A percentile compares a stretch with the other conserved stretches of the same genome.
phyloP scores from a whole-genome alignment of 2,113 vertebrate species.

The Pitta sordida region DNA sequence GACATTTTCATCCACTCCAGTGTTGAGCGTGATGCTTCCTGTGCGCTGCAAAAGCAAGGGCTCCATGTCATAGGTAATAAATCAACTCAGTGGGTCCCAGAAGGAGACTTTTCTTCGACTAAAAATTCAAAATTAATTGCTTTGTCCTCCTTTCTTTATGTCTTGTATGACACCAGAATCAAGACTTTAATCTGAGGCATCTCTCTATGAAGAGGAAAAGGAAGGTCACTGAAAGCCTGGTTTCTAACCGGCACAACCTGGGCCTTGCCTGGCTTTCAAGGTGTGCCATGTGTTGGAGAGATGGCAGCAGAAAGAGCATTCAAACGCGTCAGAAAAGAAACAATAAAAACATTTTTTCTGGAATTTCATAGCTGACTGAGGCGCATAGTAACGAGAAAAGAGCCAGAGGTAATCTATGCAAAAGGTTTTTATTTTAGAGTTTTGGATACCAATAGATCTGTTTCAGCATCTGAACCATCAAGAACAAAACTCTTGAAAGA shows the following conservation, averaged over 20 bases:
- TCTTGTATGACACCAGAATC: not conserved
- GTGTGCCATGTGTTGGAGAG: too few relatives aligned
- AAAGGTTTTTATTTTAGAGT: not conserved
- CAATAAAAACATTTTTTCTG: not conserved
- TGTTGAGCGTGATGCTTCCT: fast-evolving
- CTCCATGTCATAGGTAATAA: too few relatives aligned
- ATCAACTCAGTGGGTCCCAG: too few relatives aligned
- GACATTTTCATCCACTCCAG: not conserved
- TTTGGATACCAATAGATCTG: not conserved
- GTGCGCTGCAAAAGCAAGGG: not conserved
- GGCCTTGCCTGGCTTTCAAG: too few relatives aligned
- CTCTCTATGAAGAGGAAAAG: not conserved
- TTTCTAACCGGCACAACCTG: too few relatives aligned
- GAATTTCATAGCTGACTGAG: not conserved
- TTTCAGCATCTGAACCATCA: not conserved
- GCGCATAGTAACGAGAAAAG: not conserved
- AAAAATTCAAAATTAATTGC: not conserved
- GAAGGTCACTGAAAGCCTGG: too few relatives aligned
- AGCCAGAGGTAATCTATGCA: not conserved
- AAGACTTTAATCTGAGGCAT: not conserved
- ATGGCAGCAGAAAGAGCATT: too few relatives aligned
- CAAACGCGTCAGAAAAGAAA: too few relatives aligned
- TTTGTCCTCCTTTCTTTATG: not conserved
- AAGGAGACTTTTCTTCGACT: not conserved
- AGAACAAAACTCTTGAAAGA: not conserved